These are phyloP conservation scores for Apodemus sylvaticus DNA, from an alignment of 2,113 vertebrate species.

Conservation along the genomic window DNA sequence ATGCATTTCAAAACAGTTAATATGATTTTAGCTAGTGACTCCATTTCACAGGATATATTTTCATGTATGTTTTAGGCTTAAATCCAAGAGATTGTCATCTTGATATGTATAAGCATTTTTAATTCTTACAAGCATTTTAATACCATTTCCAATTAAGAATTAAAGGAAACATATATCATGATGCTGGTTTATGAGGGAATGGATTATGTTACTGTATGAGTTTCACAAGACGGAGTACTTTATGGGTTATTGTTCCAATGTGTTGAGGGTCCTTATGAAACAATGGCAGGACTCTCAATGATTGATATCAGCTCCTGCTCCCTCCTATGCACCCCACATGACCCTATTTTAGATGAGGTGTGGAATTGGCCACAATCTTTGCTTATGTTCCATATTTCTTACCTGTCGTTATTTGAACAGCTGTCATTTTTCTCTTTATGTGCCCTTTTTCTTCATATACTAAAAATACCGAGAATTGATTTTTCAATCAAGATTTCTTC, in stretches of 20 bases:
- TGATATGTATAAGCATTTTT: not conserved
- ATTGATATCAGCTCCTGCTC: not conserved
- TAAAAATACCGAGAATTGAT: not conserved
- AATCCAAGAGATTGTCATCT: not conserved
- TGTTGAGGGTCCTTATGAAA: not conserved
- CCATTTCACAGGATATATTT: not conserved
- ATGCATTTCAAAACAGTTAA: not conserved
- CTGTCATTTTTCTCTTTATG: not conserved
- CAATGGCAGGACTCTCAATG: rapidly evolving
- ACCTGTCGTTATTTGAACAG: not conserved
- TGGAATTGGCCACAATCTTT: not conserved
- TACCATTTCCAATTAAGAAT: not conserved
- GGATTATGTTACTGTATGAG: not conserved
- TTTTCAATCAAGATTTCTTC: not conserved
- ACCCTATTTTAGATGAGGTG: not conserved
- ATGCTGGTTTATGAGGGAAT: not conserved
- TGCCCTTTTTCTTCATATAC: too few relatives aligned
- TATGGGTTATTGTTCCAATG: not conserved
- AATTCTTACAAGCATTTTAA: too few relatives aligned
- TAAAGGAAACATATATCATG: not conserved
- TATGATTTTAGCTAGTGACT: not conserved
- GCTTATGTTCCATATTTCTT: not conserved
- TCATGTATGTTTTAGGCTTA: not conserved
- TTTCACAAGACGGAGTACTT: not conserved
- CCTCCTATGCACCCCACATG: rapidly evolving